phyloP scores from a whole-genome alignment of 1,140 invertebrate genomes.

The Pinna nobilis region DNA sequence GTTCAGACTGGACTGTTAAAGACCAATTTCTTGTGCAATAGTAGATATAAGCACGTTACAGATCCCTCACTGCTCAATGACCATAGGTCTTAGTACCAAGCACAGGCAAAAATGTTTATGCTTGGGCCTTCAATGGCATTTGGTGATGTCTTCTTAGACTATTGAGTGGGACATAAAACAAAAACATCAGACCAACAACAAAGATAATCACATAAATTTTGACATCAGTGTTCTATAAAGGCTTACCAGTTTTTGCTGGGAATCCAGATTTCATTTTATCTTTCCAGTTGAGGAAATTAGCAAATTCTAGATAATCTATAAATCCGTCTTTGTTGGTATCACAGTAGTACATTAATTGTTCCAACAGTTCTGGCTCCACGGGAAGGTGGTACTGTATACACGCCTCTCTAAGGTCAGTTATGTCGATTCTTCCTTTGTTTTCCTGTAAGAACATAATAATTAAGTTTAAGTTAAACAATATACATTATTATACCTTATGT shows the following conservation, averaged over 20 bases:
- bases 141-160: too few relatives aligned
- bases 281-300: slow-evolving; percentile 74
- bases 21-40: too few relatives aligned
- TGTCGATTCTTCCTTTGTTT: slow-evolving; percentile 66
- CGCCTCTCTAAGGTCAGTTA: slow-evolving; percentile 64
- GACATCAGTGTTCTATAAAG: background rate
- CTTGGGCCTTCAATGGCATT: too few relatives aligned
- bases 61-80: too few relatives aligned
- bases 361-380: slow-evolving; percentile 68
- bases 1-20: too few relatives aligned
- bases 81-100: too few relatives aligned
- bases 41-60: too few relatives aligned
- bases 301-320: slow-evolving; percentile 73
- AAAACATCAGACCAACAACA: background rate
- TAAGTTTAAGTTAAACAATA: background rate
- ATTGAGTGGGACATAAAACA: too few relatives aligned
- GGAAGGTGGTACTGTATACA: slow-evolving; percentile 70
- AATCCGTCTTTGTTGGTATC: slow-evolving; percentile 69
- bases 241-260: slow-evolving; percentile 50
- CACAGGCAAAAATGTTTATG: too few relatives aligned
- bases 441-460: slow-evolving; percentile 53
- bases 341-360: slow-evolving; percentile 71
- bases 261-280: slow-evolving; percentile 72
- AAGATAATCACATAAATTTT: background rate
- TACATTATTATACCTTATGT: too few relatives aligned